Evolutionary conservation across 2,888 invertebrate genomes (phyloP).

Genomic region (Stenichneumon culpator): DNA sequence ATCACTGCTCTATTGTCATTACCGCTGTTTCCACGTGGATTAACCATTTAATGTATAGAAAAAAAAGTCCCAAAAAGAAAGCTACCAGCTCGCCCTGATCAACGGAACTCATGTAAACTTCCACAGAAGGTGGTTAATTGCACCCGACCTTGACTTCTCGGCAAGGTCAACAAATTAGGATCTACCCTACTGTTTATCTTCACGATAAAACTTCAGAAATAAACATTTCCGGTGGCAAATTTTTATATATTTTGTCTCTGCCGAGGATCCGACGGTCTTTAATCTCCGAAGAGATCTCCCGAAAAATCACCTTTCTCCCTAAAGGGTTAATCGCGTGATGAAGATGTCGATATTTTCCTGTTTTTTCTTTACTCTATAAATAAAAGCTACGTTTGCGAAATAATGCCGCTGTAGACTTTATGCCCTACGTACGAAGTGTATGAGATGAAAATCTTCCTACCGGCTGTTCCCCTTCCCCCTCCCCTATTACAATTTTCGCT

Average conservation of each 20-base stretch:
- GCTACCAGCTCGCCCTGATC: background rate
- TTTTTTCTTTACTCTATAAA: conserved; percentile 20
- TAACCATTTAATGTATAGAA: background rate
- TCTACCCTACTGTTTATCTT: background rate
- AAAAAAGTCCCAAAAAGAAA: background rate
- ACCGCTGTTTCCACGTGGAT: background rate
- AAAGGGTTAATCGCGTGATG: conserved; percentile 28
- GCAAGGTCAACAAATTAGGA: background rate
- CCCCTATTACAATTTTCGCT: background rate
- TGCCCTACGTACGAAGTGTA: background rate
- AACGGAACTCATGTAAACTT: background rate
- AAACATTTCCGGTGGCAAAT: background rate
- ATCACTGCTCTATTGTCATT: conserved; percentile 1
- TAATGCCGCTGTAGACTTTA: background rate
- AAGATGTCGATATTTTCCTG: conserved; percentile 57
- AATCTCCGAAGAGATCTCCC: background rate
- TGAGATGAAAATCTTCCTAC: background rate
- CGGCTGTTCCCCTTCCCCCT: background rate
- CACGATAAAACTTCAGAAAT: background rate
- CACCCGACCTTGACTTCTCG: background rate
- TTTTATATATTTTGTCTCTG: background rate
- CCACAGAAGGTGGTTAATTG: background rate
- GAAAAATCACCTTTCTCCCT: background rate
- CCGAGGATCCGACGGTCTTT: background rate
- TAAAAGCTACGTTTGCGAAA: conserved; percentile 44